Percentiles rank a stretch among this genome's conserved stretches.
These are phyloP conservation scores for Enhydra lutris DNA, from an alignment of 2,113 vertebrate genomes.

Conservation along the genomic window DNA sequence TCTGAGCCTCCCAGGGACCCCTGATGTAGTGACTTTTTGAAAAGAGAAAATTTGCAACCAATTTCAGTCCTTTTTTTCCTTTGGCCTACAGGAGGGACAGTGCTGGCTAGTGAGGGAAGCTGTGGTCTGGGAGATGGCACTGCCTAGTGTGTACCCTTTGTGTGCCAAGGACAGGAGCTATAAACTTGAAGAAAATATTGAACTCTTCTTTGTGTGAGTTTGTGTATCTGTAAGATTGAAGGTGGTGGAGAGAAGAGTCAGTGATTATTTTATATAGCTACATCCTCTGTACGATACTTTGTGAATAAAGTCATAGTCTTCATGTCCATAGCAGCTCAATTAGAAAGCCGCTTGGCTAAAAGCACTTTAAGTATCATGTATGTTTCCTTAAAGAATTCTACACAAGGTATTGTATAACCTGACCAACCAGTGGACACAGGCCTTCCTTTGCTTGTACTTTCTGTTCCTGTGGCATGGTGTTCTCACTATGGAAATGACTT, in stretches of 20 bases:
- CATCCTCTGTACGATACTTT: neutral
- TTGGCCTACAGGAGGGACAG: neutral
- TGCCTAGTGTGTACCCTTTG: neutral
- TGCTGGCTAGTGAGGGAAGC: neutral
- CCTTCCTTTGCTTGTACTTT: neutral
- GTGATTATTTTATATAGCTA: neutral
- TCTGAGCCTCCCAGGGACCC: too few species aligned
- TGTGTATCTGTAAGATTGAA: neutral
- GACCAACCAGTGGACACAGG: neutral
- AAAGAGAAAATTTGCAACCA: slow-evolving; percentile 6
- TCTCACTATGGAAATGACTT: neutral
- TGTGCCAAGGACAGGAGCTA: neutral
- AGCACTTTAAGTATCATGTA: neutral
- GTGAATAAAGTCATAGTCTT: neutral
- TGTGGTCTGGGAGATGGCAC: neutral
- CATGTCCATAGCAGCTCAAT: neutral
- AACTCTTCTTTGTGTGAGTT: neutral
- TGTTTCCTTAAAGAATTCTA: neutral
- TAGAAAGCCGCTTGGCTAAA: neutral
- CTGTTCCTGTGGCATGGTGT: neutral
- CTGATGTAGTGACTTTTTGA: neutral
- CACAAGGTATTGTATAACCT: neutral
- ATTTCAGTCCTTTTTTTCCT: neutral
- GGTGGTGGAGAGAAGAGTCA: neutral
- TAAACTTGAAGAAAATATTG: neutral